Evolutionary conservation across 2,888 invertebrate species (phyloP), one percentile per base, ranked within the genome.

Genomic region (Nomada ferruginata): DNA sequence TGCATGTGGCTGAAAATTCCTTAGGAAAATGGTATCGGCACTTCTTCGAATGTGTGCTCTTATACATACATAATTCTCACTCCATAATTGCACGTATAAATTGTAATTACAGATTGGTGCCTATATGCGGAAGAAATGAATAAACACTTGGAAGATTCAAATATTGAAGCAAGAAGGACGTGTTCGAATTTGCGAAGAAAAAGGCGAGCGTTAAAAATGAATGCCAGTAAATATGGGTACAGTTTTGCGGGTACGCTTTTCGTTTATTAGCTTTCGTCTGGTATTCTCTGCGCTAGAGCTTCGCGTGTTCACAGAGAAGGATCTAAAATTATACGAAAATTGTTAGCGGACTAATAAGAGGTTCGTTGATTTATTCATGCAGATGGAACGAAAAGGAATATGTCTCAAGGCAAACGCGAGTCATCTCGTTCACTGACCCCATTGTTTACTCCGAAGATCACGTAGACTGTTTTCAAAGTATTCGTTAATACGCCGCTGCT

Each of bases 371-470:
- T 79, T 76, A 53, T 76, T 69, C 57, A 29, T 13, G 44, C 70
- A 52, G 59, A 65, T 20, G 52, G 15, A 42, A 70, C 52, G 44
- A 63, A 64, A 69, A 65, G 42, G 59, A 79, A 53, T 50, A 36
- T 18, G 53, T 57, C 50, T 59, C 20, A 26, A 52, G 75, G 68
- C 44, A 61, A 68, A 64, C 59, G 53, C 76, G 76, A 79, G 60
- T 79, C 64, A 65, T 75, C 75, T 64, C 69, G 57, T 70, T 26
- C 65, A 50, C 44, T 15, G 70, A 76, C 70, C 70, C 64, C 70
- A 47, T 70, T 79, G 79, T 70, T 79, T 76, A 55, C 59, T 26
- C 36, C 44, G n/a, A 70, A 26, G 11, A 70, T 79, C 76, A 70
- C 70, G 76, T 70, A 79, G 53, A 53, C 29, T 52, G 52, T 75